Conservation (phyloP, 2,797 vertebrate species). For the Heterohyrax brucei region DNA sequence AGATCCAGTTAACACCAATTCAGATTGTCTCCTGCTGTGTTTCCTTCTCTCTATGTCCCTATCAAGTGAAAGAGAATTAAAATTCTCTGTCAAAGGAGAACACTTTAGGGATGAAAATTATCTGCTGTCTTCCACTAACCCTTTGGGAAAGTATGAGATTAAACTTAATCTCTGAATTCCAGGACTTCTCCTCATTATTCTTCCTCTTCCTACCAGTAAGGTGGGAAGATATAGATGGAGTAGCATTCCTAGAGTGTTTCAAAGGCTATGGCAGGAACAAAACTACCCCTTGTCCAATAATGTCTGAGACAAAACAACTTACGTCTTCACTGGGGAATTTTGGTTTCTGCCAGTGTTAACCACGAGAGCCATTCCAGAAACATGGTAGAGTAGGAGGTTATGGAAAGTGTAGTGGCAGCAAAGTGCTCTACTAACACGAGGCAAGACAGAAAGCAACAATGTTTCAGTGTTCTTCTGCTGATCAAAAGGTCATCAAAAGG, state of each 20-base stretch:
- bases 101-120: slow-evolving; percentile 11
- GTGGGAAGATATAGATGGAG: rapidly evolving
- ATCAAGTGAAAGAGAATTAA: background rate
- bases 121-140: slow-evolving; percentile 1
- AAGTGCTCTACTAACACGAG: background rate
- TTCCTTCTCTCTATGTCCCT: background rate
- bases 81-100: background rate
- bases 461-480: too few species aligned
- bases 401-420: background rate
- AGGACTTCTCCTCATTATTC: background rate
- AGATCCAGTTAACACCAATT: background rate
- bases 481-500: too few species aligned
- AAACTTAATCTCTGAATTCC: background rate
- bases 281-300: background rate
- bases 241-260: background rate
- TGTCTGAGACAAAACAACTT: background rate
- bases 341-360: background rate
- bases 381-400: too few species aligned
- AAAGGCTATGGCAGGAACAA: background rate
- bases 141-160: slow-evolving; percentile 32
- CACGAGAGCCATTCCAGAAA: background rate
- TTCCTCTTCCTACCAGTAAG: background rate
- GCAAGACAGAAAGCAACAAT: background rate
- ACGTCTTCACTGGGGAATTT: slow-evolving; percentile 6
- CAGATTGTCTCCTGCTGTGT: background rate